Percentiles rank a stretch among this genome's conserved stretches.
phyloP scores from a whole-genome alignment of 2,113 vertebrate genomes.

The Cinclus mexicanus region DNA sequence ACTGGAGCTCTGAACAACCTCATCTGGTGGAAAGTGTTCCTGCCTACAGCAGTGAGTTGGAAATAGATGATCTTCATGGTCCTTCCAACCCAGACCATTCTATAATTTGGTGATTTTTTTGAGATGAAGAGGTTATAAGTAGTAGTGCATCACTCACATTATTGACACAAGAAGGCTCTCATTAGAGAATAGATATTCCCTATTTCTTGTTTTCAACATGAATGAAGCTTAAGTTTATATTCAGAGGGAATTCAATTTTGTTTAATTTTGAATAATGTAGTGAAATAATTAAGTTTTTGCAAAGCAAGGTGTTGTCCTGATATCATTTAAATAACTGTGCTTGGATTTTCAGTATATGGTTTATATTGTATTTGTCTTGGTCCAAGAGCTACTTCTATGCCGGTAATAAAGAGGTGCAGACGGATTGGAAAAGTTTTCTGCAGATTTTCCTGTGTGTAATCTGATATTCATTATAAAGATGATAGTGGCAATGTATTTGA shows the following conservation, averaged over 20 bases:
- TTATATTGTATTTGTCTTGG: not conserved
- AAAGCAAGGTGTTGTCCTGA: not conserved
- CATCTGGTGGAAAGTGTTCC: not conserved
- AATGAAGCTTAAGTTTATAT: not conserved
- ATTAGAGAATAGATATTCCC: not conserved
- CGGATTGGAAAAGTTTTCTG: not conserved
- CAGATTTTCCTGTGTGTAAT: not conserved
- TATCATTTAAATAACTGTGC: not conserved
- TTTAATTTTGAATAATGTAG: not conserved
- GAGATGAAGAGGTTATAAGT: not conserved
- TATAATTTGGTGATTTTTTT: not conserved
- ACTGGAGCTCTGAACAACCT: not conserved
- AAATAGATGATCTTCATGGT: not conserved
- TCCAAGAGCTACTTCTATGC: not conserved
- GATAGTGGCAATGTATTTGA: not conserved
- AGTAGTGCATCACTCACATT: not conserved
- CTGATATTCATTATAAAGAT: not conserved
- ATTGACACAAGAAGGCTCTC: not conserved
- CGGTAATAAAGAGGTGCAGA: not conserved
- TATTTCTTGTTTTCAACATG: not conserved
- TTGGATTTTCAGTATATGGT: not conserved
- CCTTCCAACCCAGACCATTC: not conserved
- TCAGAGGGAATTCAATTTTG: not conserved
- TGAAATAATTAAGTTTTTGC: not conserved
- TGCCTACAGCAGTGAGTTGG: rapidly evolving